Evolutionary conservation across 2,888 invertebrate genomes (phyloP).

Genomic region (Drosophila setosimentum): DNA sequence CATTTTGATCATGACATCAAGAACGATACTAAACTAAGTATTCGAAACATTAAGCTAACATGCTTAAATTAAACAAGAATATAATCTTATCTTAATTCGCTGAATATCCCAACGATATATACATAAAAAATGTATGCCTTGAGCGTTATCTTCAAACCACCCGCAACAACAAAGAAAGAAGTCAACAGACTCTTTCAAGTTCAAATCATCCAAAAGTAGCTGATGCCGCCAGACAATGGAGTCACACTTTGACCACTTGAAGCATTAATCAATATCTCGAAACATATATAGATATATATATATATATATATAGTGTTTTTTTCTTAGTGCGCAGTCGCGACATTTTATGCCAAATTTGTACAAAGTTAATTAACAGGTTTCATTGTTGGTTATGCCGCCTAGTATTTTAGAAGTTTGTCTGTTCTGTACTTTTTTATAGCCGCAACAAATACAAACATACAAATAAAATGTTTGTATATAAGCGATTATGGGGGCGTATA

Average conservation of each 20-base stretch:
- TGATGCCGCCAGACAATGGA: constrained; percentile 32
- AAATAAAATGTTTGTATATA: constrained; percentile 1
- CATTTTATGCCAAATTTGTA: constrained; percentile 73
- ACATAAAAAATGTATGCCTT: constrained; percentile 6
- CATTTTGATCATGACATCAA: background rate
- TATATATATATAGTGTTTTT: constrained; percentile 13
- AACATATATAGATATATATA: constrained; percentile 3
- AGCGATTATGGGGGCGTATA: constrained; percentile 68
- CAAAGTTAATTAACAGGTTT: constrained; percentile 76
- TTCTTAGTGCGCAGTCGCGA: constrained; percentile 53
- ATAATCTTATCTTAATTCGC: constrained; percentile 3
- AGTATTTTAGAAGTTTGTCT: constrained; percentile 35
- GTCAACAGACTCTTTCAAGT: constrained; percentile 75
- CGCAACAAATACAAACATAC: constrained; percentile 28
- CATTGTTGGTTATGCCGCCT: constrained; percentile 53
- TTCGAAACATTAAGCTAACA: background rate
- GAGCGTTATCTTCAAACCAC: background rate
- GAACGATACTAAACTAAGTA: background rate
- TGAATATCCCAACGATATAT: constrained; percentile 2
- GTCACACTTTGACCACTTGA: constrained; percentile 36
- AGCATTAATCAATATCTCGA: constrained; percentile 70
- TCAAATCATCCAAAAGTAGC: constrained; percentile 45
- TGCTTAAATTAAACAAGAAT: background rate
- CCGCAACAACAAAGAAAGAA: constrained; percentile 16
- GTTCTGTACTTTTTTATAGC: constrained; percentile 41